Conservation (phyloP, 1,140 invertebrate genomes). For the Probaryconus sp. region DNA sequence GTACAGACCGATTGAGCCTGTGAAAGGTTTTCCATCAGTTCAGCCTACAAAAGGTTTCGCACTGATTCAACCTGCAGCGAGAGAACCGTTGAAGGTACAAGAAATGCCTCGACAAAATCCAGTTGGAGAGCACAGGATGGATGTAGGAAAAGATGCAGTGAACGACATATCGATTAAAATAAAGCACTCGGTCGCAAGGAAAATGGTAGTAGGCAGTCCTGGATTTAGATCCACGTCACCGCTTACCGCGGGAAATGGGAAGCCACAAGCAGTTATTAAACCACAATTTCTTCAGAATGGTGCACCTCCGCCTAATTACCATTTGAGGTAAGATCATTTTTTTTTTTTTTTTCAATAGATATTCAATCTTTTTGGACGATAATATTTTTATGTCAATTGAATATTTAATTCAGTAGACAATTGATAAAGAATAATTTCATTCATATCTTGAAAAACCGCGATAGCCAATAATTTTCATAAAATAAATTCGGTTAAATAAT, state of each 20-base stretch:
- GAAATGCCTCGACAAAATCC: constrained; percentile 12
- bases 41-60: constrained; percentile 53
- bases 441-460: too few species aligned
- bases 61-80: constrained; percentile 7
- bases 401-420: too few species aligned
- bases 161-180: constrained; percentile 49
- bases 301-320: constrained; percentile 73
- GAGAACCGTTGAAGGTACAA: constrained; percentile 1
- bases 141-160: background rate
- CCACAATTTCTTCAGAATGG: constrained; percentile 76
- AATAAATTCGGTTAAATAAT: too few species aligned
- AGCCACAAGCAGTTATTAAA: constrained; percentile 71
- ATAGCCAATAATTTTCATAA: too few species aligned
- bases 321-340: constrained; percentile 73
- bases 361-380: too few species aligned
- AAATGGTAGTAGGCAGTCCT: constrained; percentile 73
- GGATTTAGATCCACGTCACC: constrained; percentile 67
- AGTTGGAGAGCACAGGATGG: background rate
- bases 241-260: constrained; percentile 58
- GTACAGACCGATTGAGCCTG: too few species aligned
- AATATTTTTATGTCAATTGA: too few species aligned
- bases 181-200: constrained; percentile 69
- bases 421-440: too few species aligned
- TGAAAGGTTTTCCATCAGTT: too few species aligned
- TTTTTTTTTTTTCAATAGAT: too few species aligned